Evolutionary conservation across 2,888 invertebrate genomes (phyloP).

Genomic region (Baronia brevicornis): DNA sequence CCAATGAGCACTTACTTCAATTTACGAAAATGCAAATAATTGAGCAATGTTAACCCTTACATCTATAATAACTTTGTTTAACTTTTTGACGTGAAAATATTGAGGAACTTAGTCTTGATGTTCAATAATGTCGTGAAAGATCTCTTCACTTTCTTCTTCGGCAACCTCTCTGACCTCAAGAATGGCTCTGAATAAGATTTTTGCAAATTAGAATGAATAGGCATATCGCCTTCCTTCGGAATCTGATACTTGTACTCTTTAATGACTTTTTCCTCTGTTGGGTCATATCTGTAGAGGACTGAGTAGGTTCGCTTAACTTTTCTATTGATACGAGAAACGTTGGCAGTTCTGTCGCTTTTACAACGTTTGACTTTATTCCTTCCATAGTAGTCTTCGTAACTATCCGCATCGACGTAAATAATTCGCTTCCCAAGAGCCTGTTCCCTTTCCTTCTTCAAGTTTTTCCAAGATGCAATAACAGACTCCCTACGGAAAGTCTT

Average conservation of each 20-base stretch:
- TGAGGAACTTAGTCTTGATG: conserved; percentile 65
- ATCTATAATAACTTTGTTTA: conserved; percentile 29
- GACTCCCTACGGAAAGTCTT: conserved; percentile 68
- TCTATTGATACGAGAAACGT: conserved; percentile 43
- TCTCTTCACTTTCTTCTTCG: conserved; percentile 66
- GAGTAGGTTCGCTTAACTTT: conserved; percentile 68
- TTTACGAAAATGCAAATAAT: conserved; percentile 58
- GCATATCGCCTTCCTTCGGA: conserved; percentile 36
- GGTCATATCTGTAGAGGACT: conserved; percentile 63
- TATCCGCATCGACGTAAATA: conserved; percentile 60
- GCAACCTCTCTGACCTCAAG: conserved; percentile 44
- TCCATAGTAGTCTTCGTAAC: conserved; percentile 62
- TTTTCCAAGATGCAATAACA: conserved; percentile 70
- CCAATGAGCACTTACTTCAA: conserved; percentile 23
- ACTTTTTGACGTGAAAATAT: conserved; percentile 62
- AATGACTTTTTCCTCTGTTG: conserved; percentile 60
- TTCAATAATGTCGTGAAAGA: conserved; percentile 63
- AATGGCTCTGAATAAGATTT: conserved; percentile 62
- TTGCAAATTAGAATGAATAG: conserved; percentile 35
- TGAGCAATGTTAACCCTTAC: conserved; percentile 56
- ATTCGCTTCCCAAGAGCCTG: conserved; percentile 62
- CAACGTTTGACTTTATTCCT: conserved; percentile 65
- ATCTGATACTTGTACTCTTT: conserved; percentile 67
- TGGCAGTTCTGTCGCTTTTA: conserved; percentile 60
- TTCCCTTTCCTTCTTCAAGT: conserved; percentile 66